Base-by-base conservation (phyloP, 1,140 invertebrate species). In the Alviniconcha marisindica region DNA sequence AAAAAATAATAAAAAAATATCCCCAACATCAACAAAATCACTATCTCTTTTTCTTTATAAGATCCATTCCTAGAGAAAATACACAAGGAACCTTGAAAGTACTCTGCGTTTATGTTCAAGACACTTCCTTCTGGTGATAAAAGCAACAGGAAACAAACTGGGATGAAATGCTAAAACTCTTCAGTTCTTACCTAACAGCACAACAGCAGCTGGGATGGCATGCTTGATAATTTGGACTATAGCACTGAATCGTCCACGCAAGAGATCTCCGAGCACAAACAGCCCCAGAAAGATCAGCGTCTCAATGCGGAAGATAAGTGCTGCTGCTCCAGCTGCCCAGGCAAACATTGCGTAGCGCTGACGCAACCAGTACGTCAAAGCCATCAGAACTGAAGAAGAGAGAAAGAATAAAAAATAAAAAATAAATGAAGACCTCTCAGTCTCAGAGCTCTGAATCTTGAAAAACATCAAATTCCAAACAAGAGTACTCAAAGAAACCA, bases 231-330 rank as follows among this genome's bases (percentile, higher is more conserved):
- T 54, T 63, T 85, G 91, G 89, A 48, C 81, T 94, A 80, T 48
- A 14, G 21, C 78, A 89, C 91, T 92, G 87, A 96, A 87, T 87
- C 93, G 90, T n/a, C 91, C 89, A 77, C 92, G 93, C 73, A 94
- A 89, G 74, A 99, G 92, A 92, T 98, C 97, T 87, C 96, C 95
- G 5, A 98, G 93, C 48, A 99, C 93, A 87, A 99, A 95, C 85
- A 98, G 93, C 40, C 98, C 98, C 87, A 99, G 95, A 69, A 99
- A 95, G 88, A 99, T 94, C 21, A 95, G 95, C 48, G 99, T 93
- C 93, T 99, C 99, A 56, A 96, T 95, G 90, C 98, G 95, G 93
- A 99, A 99, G 90, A 99, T 95, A 85, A 99, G 95, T 86, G 97
- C 96, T 74, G 97, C 95, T 89, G 96, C 95, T 63, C 96, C 98